These are phyloP conservation scores for Cettia cetti DNA, from an alignment of 2,113 vertebrate species.

Conservation along the genomic window DNA sequence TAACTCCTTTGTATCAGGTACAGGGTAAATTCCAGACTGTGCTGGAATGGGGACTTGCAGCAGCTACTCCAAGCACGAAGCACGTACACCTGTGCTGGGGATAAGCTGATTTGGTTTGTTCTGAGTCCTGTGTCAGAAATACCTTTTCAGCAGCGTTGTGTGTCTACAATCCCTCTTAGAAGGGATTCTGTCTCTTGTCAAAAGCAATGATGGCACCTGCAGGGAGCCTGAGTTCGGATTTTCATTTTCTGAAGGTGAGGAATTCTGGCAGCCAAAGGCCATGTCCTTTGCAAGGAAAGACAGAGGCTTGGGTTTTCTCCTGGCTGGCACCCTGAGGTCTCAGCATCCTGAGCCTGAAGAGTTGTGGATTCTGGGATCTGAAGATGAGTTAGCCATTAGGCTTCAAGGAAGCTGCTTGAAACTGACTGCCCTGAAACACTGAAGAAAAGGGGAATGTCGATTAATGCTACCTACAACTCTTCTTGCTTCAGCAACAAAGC, in stretches of 20 bases:
- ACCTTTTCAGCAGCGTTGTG: background rate
- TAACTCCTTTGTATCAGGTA: background rate
- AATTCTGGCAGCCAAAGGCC: background rate
- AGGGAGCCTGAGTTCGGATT: background rate
- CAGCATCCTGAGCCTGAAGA: background rate
- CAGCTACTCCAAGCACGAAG: background rate
- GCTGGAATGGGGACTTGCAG: background rate
- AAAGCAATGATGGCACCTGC: background rate
- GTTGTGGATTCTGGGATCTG: background rate
- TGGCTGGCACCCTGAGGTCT: background rate
- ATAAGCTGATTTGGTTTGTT: background rate
- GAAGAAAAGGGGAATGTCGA: background rate
- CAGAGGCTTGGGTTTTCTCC: background rate
- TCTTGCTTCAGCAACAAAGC: background rate
- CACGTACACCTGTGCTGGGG: fast-evolving
- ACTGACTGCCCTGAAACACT: background rate
- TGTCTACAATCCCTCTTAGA: background rate
- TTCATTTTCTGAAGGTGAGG: background rate
- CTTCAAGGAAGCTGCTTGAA: background rate
- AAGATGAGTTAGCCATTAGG: background rate
- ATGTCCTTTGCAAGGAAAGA: background rate
- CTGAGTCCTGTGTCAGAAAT: background rate
- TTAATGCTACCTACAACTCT: background rate
- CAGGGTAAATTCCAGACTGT: background rate
- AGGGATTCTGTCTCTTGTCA: background rate